Evolutionary conservation across 2,888 invertebrate species (phyloP).

Genomic region (Lithophane leautieri): DNA sequence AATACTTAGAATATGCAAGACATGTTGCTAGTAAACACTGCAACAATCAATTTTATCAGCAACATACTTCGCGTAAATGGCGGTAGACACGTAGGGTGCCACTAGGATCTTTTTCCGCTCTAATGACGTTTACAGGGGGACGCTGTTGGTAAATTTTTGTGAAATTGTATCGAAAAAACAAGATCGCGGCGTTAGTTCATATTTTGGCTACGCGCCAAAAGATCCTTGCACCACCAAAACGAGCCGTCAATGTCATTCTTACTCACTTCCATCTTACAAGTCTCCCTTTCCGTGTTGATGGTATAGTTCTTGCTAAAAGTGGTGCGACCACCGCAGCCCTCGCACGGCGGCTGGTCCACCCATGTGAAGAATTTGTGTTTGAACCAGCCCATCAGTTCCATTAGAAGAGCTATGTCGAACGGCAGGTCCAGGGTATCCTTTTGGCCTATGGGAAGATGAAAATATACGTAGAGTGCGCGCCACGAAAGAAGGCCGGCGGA

Average conservation of each 20-base stretch:
- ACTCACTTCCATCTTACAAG: conserved; percentile 91
- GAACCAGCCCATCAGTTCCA: conserved; percentile 97
- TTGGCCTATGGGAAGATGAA: conserved; percentile 65
- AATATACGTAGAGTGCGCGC: neutral
- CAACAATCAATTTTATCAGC: no score
- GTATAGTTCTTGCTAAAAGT: conserved; percentile 80
- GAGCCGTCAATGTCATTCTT: neutral
- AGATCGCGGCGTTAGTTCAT: neutral
- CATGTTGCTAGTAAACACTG: no score
- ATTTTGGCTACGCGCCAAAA: neutral
- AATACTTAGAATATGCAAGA: no score
- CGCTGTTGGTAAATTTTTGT: no score
- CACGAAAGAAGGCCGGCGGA: no score
- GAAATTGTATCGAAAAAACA: neutral
- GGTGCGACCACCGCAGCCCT: conserved; percentile 91
- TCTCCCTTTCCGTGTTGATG: conserved; percentile 85
- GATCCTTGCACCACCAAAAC: neutral
- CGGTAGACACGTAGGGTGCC: no score
- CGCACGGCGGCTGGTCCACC: conserved; percentile 95
- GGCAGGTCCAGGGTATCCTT: conserved; percentile 87
- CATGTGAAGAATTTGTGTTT: conserved; percentile 97
- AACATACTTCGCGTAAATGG: no score
- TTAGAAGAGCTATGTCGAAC: conserved; percentile 93
- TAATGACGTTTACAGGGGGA: no score
- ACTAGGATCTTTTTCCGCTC: no score